Evolutionary conservation across 1,140 invertebrate genomes (phyloP).

Genomic region (Bilobella aurantiaca): DNA sequence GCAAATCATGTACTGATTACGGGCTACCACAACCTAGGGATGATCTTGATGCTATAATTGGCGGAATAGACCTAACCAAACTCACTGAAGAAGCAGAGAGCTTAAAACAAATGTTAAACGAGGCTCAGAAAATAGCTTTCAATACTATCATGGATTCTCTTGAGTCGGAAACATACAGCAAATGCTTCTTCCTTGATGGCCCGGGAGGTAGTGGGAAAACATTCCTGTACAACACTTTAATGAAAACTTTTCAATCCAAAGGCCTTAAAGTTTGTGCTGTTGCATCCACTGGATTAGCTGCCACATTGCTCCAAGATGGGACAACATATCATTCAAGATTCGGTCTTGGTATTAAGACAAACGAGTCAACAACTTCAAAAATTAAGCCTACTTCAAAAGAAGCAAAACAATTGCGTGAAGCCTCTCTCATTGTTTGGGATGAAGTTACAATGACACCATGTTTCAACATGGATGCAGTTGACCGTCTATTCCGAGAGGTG

Average conservation of each 20-base stretch:
- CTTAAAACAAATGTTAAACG: background rate
- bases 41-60: background rate
- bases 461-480: slow-evolving; percentile 36
- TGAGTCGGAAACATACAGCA: too few relatives aligned
- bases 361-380: slow-evolving; percentile 31
- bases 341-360: slow-evolving; percentile 38
- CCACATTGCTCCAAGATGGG: slow-evolving; percentile 42
- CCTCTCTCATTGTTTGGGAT: slow-evolving; percentile 40
- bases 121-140: background rate
- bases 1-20: slow-evolving; percentile 9
- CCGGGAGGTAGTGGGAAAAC: too few relatives aligned
- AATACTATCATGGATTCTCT: too few relatives aligned
- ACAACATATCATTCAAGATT: slow-evolving; percentile 45
- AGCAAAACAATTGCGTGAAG: slow-evolving; percentile 35
- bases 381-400: slow-evolving; percentile 31
- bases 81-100: background rate
- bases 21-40: background rate
- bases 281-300: slow-evolving; percentile 35
- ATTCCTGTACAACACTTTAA: slow-evolving; percentile 35
- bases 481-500: slow-evolving; percentile 38
- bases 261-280: slow-evolving; percentile 15
- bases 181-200: too few relatives aligned
- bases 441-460: slow-evolving; percentile 40
- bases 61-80: background rate
- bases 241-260: slow-evolving; percentile 12